Conservation (phyloP, 2,113 vertebrate species). For the Xerus inauris region DNA sequence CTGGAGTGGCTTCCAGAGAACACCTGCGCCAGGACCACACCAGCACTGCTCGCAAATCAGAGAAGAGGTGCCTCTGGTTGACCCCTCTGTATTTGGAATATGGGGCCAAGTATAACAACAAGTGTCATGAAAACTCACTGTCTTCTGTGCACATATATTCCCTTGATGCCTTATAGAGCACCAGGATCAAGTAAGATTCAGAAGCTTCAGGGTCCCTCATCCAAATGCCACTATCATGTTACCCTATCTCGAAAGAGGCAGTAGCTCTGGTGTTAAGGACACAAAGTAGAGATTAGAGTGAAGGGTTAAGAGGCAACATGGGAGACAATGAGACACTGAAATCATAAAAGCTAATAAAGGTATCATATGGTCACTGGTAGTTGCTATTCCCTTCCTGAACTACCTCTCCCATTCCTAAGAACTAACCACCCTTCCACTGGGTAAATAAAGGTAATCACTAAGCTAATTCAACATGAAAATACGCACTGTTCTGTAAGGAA, state of each 20-base stretch:
- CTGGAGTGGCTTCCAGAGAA: neutral
- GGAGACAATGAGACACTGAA: neutral
- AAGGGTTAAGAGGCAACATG: neutral
- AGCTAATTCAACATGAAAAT: neutral
- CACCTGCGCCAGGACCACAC: neutral
- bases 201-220: neutral
- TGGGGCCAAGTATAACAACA: neutral
- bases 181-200: neutral
- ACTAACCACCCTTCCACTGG: neutral
- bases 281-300: neutral
- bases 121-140: neutral
- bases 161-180: neutral
- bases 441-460: conserved; percentile 28
- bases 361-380: neutral
- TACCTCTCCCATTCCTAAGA: neutral
- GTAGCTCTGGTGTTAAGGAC: neutral
- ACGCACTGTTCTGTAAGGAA: neutral
- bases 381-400: neutral
- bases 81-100: neutral
- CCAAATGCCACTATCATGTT: neutral
- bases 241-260: neutral
- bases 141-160: too few species aligned
- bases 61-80: neutral
- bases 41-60: accelerated
- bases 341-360: neutral